Evolutionary conservation across 30 jellyfish, hydroid and myxozoan species (phyloP).

Genomic region (Chrysaora quinquecirrha): DNA sequence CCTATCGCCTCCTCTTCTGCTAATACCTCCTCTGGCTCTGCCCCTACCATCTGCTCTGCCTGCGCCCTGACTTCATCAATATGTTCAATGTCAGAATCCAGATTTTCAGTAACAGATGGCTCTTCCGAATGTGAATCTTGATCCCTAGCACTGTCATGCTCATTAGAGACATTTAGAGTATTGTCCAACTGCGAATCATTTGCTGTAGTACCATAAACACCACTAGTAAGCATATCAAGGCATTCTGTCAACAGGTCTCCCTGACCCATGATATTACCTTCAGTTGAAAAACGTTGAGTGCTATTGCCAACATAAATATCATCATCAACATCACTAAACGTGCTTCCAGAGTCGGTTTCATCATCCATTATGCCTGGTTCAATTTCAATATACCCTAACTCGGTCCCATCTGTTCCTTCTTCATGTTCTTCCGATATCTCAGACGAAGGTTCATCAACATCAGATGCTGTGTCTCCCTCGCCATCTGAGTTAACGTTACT

Average conservation of each 20-base stretch:
- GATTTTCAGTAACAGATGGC: background rate
- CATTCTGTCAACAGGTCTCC: constrained; percentile 69
- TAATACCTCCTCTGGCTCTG: background rate
- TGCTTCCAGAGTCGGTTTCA: constrained; percentile 67
- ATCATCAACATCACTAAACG: constrained; percentile 63
- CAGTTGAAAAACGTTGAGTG: constrained; percentile 28
- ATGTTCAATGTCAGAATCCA: background rate
- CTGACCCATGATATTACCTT: constrained; percentile 45
- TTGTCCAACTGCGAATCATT: background rate
- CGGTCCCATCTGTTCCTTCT: constrained; percentile 76
- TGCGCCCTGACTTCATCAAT: background rate
- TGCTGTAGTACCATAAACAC: background rate
- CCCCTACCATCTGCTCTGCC: background rate
- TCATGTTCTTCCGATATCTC: constrained; percentile 37
- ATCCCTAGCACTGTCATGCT: background rate
- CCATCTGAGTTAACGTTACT: constrained; percentile 2
- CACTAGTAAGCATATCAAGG: constrained; percentile 45
- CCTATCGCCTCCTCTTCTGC: background rate
- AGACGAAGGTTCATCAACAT: constrained; percentile 24
- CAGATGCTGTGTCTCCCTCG: constrained; percentile 12
- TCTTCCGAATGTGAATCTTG: background rate
- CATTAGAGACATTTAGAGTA: background rate
- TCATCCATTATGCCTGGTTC: constrained; percentile 83
- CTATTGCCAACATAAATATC: constrained; percentile 59
- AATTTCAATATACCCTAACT: constrained; percentile 82